Percentiles rank a stretch among this genome's conserved stretches.
phyloP scores from a whole-genome alignment of 1,140 invertebrate genomes.

The Diabrotica virgifera region DNA sequence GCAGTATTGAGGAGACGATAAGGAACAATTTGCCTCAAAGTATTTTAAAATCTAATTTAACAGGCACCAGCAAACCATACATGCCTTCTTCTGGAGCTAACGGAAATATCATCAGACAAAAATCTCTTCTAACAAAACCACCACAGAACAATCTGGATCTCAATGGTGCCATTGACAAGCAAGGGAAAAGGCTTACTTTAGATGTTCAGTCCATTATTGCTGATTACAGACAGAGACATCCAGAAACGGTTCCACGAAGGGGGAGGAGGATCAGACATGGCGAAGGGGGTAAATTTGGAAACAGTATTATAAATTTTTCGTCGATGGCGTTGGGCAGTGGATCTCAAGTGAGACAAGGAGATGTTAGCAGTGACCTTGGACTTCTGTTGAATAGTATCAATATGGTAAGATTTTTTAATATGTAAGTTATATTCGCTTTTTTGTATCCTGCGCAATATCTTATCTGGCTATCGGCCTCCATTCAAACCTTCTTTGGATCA shows the following conservation, averaged over 20 bases:
- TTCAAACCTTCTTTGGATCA: too few relatives aligned
- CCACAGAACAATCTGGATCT: conserved; percentile 46
- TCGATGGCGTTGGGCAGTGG: conserved; percentile 46
- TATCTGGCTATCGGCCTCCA: too few relatives aligned
- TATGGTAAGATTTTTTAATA: conserved; percentile 32
- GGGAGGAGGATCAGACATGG: conserved; percentile 56
- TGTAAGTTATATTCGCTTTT: too few relatives aligned
- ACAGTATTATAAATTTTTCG: conserved; percentile 42
- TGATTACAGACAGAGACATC: conserved; percentile 72
- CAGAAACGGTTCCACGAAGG: conserved; percentile 65
- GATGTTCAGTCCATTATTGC: conserved; percentile 81
- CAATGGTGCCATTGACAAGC: conserved; percentile 48
- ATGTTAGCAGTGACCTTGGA: conserved; percentile 38
- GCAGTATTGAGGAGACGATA: not conserved
- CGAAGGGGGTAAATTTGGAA: conserved; percentile 28
- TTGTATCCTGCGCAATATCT: too few relatives aligned
- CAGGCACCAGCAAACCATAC: conserved; percentile 19
- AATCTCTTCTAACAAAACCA: conserved; percentile 44
- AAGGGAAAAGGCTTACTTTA: conserved; percentile 65
- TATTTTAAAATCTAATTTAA: conserved; percentile 28
- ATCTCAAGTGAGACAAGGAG: conserved; percentile 44
- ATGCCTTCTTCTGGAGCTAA: conserved; percentile 9
- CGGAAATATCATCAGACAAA: conserved; percentile 23
- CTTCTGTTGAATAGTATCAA: conserved; percentile 39
- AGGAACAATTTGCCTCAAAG: conserved; percentile 23